Evolutionary conservation across 2,797 vertebrate species (phyloP).

Genomic region (Gallinago nigripennis): DNA sequence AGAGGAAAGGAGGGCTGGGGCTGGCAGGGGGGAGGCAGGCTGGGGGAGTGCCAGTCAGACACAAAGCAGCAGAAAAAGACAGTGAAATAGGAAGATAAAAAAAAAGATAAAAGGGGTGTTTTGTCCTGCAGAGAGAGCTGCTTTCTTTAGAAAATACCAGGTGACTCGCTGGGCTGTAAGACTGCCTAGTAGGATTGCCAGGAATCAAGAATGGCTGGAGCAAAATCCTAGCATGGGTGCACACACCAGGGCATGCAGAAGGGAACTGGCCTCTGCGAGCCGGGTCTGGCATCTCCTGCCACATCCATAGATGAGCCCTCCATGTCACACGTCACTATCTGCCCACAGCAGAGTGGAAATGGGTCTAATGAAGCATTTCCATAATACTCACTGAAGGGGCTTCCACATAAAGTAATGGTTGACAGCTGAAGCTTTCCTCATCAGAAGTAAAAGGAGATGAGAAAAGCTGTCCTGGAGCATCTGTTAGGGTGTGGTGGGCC

Average conservation of each 20-base stretch:
- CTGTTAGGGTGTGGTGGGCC: neutral
- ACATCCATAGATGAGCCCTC: fast-evolving
- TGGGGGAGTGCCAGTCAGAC: fast-evolving
- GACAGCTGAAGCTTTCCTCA: neutral
- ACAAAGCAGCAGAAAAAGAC: neutral
- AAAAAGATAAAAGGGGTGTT: neutral
- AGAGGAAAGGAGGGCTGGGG: neutral
- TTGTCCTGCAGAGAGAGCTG: neutral
- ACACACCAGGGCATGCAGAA: fast-evolving
- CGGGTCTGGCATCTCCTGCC: neutral
- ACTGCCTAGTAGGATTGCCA: neutral
- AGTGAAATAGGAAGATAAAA: neutral
- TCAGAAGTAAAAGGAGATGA: neutral
- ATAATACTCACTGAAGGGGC: neutral
- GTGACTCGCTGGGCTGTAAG: fast-evolving
- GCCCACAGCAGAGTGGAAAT: neutral
- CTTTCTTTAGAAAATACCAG: slow-evolving; percentile 2
- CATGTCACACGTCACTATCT: fast-evolving
- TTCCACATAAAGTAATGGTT: neutral
- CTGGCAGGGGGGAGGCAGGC: neutral
- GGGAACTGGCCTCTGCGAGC: neutral
- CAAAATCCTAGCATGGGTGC: neutral
- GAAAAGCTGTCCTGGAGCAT: neutral
- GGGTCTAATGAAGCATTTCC: neutral
- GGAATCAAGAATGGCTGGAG: neutral